These are phyloP conservation scores for Morone saxatilis DNA, from an alignment of 2,113 vertebrate genomes.

Conservation along the genomic window DNA sequence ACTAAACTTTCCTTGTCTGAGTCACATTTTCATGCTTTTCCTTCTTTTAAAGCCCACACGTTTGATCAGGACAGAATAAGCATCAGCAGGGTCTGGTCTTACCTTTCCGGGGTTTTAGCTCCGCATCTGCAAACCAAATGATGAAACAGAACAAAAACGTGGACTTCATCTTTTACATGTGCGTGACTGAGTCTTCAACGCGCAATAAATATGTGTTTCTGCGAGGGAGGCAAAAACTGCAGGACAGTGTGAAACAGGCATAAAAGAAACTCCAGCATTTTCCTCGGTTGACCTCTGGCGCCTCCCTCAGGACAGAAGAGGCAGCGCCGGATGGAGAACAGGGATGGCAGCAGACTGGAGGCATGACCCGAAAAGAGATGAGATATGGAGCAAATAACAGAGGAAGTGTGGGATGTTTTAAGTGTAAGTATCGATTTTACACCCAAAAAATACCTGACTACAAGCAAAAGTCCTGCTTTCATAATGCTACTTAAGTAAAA, in stretches of 20 bases:
- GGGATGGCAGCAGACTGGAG: background rate
- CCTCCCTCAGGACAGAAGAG: conserved; percentile 73
- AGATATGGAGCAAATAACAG: too few relatives aligned
- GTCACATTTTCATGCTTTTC: background rate
- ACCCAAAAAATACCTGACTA: background rate
- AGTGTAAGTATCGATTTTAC: too few relatives aligned
- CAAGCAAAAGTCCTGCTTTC: background rate
- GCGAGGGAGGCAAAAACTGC: conserved; percentile 57
- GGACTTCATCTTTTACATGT: conserved; percentile 76
- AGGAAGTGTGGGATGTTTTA: background rate
- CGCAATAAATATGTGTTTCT: conserved; percentile 68
- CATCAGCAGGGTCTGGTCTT: conserved; percentile 62
- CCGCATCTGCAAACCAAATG: conserved; percentile 74
- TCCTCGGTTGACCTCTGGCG: conserved; percentile 67
- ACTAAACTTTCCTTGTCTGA: background rate
- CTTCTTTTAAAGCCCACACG: conserved; percentile 22
- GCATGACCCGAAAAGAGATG: background rate
- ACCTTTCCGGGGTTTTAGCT: conserved; percentile 79
- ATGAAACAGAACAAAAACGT: conserved; percentile 72
- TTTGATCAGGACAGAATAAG: conserved; percentile 33
- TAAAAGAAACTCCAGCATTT: background rate
- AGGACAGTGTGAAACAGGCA: conserved; percentile 60
- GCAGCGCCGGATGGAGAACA: background rate
- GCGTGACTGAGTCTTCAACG: conserved; percentile 53
- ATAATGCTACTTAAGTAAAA: background rate